Conservation (phyloP, 2,113 vertebrate genomes). For the Phylloscopus whistleri region DNA sequence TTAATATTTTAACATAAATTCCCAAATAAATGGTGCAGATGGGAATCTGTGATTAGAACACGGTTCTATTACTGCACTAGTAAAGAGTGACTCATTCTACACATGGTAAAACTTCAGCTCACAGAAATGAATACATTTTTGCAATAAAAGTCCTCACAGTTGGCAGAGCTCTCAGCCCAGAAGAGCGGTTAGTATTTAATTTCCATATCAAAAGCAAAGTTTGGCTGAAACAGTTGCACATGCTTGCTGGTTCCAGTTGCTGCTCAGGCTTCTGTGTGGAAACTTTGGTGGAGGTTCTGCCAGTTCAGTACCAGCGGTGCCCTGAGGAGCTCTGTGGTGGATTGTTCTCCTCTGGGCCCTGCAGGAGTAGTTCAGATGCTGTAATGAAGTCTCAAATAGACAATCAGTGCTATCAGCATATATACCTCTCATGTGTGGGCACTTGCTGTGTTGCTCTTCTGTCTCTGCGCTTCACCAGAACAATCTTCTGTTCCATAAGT, state of each 20-base stretch:
- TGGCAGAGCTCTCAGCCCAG: background rate
- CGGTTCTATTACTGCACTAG: background rate
- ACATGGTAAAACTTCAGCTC: slow-evolving; percentile 7
- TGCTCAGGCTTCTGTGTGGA: background rate
- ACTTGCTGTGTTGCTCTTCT: background rate
- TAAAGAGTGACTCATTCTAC: slow-evolving; percentile 47
- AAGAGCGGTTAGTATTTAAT: background rate
- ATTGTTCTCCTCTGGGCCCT: background rate
- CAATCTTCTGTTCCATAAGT: background rate
- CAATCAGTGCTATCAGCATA: background rate
- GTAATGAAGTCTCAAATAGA: background rate
- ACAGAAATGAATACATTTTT: slow-evolving; percentile 21
- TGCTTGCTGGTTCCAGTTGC: background rate
- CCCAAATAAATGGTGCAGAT: slow-evolving; percentile 27
- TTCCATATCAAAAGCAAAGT: background rate
- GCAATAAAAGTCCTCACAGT: background rate
- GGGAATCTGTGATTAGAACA: slow-evolving; percentile 13
- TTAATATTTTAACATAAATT: slow-evolving; percentile 27
- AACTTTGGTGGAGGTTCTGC: background rate
- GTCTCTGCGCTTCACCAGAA: background rate
- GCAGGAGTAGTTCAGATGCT: background rate
- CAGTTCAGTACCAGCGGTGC: background rate
- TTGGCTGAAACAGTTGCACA: background rate
- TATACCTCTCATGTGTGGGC: background rate
- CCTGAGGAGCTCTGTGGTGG: background rate